Evolutionary conservation across 2,113 vertebrate species (phyloP).

Genomic region (Charadrius vociferus): DNA sequence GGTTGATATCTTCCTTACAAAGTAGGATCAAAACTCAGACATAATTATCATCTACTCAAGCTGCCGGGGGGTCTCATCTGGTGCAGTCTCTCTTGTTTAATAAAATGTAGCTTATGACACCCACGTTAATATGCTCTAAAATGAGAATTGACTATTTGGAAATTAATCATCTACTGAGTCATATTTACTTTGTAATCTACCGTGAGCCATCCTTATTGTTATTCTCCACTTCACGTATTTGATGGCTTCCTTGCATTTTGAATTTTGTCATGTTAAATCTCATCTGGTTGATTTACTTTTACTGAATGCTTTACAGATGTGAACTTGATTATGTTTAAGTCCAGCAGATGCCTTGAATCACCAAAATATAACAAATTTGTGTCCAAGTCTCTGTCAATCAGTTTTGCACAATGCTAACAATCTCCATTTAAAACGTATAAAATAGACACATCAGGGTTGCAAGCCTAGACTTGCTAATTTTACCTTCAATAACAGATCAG

Average conservation of each 20-base stretch:
- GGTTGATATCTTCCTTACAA: neutral
- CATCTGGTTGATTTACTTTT: neutral
- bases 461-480: neutral
- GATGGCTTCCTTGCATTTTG: neutral
- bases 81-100: neutral
- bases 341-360: neutral
- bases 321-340: neutral
- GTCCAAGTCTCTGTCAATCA: conserved; percentile 1
- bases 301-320: neutral
- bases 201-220: neutral
- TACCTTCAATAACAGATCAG: neutral
- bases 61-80: neutral
- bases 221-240: neutral
- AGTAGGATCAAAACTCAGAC: neutral
- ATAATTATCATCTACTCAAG: neutral
- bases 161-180: neutral
- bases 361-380: neutral
- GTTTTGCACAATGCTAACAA: neutral
- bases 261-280: neutral
- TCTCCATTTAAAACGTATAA: neutral
- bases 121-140: neutral
- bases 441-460: neutral
- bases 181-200: neutral
- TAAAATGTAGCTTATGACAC: neutral
- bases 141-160: neutral